Percentiles rank a stretch among this genome's conserved stretches.
phyloP scores from a whole-genome alignment of 2,888 invertebrate species.

The Norana najaformis region DNA sequence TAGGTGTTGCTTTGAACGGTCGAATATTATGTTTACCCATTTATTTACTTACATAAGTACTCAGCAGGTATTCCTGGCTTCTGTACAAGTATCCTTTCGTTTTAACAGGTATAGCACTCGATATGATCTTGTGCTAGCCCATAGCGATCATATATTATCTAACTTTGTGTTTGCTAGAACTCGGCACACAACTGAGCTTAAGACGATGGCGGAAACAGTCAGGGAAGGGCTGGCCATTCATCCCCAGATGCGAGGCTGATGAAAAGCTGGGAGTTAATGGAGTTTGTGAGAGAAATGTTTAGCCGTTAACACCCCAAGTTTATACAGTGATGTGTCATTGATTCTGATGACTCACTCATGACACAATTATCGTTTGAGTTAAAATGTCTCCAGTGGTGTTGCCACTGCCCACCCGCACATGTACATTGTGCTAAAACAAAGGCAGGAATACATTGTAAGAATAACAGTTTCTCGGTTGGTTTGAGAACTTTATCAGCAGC shows the following conservation, averaged over 20 bases:
- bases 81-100: not conserved
- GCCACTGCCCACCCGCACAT: not conserved
- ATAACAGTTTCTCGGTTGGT: not conserved
- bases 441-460: not conserved
- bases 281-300: not conserved
- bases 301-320: not conserved
- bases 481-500: not conserved
- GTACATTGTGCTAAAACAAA: not conserved
- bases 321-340: not conserved
- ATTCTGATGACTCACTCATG: not conserved
- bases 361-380: slow-evolving; percentile 5
- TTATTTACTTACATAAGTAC: not conserved
- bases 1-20: not conserved
- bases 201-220: too few species aligned
- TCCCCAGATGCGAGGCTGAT: not conserved
- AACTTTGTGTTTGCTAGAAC: not conserved
- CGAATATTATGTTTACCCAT: not conserved
- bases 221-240: not conserved
- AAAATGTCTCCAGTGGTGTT: not conserved
- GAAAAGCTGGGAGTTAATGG: not conserved
- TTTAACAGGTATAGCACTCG: not conserved
- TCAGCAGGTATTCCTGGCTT: not conserved
- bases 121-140: not conserved
- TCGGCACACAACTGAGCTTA: not conserved
- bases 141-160: not conserved